Evolutionary conservation across 1,140 invertebrate species (phyloP).

Genomic region (Sitophilus oryzae): DNA sequence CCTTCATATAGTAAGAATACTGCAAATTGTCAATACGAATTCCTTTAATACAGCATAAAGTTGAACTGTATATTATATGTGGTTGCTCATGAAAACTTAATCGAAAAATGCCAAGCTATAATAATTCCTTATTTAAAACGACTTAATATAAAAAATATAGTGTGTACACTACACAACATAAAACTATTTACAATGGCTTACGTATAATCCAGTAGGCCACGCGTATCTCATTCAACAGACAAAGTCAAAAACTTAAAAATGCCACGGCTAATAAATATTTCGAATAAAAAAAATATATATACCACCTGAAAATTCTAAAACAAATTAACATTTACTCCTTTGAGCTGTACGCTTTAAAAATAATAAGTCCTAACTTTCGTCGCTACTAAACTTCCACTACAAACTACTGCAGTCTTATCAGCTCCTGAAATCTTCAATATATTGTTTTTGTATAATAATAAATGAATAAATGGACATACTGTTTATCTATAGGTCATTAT

Average conservation of each 20-base stretch:
- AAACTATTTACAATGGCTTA: conserved; percentile 7
- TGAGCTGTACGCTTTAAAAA: background rate
- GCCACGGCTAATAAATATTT: background rate
- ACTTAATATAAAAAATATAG: conserved; percentile 13
- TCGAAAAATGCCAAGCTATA: background rate
- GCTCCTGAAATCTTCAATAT: conserved; percentile 3
- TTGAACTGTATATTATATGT: background rate
- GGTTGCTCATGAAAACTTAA: background rate
- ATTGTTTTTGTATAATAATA: background rate
- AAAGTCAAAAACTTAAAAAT: conserved; percentile 4
- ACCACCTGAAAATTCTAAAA: conserved; percentile 1
- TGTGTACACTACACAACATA: conserved; percentile 11
- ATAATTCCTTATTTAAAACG: background rate
- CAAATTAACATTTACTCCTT: background rate
- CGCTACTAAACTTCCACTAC: conserved; percentile 2
- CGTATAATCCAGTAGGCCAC: background rate
- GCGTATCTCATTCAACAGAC: background rate
- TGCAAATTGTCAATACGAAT: background rate
- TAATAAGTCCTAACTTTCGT: background rate
- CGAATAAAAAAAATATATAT: conserved; percentile 3
- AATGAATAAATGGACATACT: background rate
- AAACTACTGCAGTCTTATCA: conserved; percentile 13
- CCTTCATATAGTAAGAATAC: background rate
- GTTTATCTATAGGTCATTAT: background rate
- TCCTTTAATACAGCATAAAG: background rate